Evolutionary conservation across 1,140 invertebrate genomes (phyloP), one percentile per base, ranked within the genome.

Genomic region (Sycobia sp.): DNA sequence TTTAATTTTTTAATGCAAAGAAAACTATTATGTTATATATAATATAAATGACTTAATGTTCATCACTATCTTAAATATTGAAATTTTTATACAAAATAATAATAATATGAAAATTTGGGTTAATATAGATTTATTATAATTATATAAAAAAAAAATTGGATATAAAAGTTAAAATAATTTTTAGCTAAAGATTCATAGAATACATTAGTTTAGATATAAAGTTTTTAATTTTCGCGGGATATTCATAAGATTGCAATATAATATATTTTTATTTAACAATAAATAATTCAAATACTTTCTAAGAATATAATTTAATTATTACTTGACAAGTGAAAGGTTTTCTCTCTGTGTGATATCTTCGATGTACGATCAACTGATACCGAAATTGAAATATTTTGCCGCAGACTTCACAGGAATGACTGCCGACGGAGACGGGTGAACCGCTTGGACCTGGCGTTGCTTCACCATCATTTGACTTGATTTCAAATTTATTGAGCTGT

Each of bases 371-470:
- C 51, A 94, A 84, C 71, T 93, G 91, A 80, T 93, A 93, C 29
- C 91, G 87, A 78, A 90, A 93, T 70, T 91, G 90, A 78, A 93
- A 94, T 76, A 90, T 89, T 78, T 92, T 92, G 41, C 90, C 90
- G 71, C 92, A 94, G 55, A 93, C 85, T 76, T 92, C 90, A 74
- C 92, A 94, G 1, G 89, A 84, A 75, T 92, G 90, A 58, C 84
- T 87, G 11, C 86, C 88, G 64, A 82, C 79, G 0, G 86, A 84
- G n/a, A 86, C 76, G 32, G 78, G 82, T 10, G 73, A 79, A 11
- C 74, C 79, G 56, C 81, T 82, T 54, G 81, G 80, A 58, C 77
- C 80, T 23, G 77, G 79, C 29, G 83, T 84, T 7, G 82, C 81
- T 70, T 84, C 83, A 22, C 82, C 80, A 61, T 83, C 83, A 53